Conservation (phyloP, 2,797 vertebrate genomes). For the Vireo griseus region DNA sequence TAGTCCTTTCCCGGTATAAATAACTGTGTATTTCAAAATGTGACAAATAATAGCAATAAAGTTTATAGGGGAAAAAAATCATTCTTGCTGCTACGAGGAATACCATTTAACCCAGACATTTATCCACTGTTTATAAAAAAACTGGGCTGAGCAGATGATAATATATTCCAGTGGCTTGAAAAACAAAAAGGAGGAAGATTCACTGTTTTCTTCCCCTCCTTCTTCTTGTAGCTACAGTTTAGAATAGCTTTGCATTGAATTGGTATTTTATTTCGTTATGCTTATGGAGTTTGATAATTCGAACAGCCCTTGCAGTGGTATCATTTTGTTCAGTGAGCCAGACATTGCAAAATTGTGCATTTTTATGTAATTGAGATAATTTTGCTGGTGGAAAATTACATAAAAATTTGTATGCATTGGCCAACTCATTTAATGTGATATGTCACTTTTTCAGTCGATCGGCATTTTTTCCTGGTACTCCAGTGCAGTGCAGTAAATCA, state of each 20-base stretch:
- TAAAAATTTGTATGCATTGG: neutral
- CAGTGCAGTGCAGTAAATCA: neutral
- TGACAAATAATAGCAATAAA: slow-evolving; percentile 61
- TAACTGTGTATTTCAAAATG: slow-evolving; percentile 27
- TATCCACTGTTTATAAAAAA: slow-evolving; percentile 21
- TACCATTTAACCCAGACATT: slow-evolving; percentile 29
- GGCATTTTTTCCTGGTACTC: neutral
- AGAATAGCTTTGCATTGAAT: slow-evolving; percentile 26
- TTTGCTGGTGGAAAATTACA: slow-evolving; percentile 29
- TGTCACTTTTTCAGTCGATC: neutral
- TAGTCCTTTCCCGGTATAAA: slow-evolving; percentile 28
- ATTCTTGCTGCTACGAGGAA: slow-evolving; percentile 18
- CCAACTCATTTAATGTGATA: neutral
- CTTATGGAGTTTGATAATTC: slow-evolving; percentile 39
- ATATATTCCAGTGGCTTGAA: neutral
- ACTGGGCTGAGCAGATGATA: neutral
- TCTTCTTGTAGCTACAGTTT: slow-evolving; percentile 37
- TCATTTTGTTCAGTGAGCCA: slow-evolving; percentile 36
- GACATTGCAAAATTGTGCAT: neutral
- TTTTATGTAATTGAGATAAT: slow-evolving; percentile 39
- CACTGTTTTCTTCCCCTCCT: neutral
- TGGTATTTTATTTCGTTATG: slow-evolving; percentile 43
- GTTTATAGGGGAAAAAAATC: neutral
- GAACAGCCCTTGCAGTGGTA: neutral
- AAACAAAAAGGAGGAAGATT: neutral